Evolutionary conservation across 2,888 invertebrate genomes (phyloP), one percentile per base, ranked within the genome.

Genomic region (Parascotia fuliginaria): DNA sequence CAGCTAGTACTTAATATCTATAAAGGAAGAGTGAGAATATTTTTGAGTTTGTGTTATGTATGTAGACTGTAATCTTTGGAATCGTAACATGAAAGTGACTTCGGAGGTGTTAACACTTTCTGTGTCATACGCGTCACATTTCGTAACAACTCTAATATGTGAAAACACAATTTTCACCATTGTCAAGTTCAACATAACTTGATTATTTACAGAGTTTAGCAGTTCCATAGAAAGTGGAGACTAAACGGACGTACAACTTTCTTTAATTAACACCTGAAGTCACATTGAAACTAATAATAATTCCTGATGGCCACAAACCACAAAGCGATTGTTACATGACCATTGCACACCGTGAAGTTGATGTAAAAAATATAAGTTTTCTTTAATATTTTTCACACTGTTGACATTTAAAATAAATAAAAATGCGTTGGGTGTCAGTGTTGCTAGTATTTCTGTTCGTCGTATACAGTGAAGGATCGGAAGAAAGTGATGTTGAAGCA

Each of bases 171-270:
- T 60, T 79, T 77, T 64, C 70, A 68, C 60, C 53, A 66, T 65
- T 74, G 59, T 63, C 75, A 80, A 83, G 76, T 76, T 80, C 73
- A 73, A 52, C 59, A 59, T 73, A 71, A 76, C 63, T 68, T 52
- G 48, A 61, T 79, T 78, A 77, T 43, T 56, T 46, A 42, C 40
- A 57, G n/a, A n/a, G 54, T 56, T 75, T 76, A 75, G 70, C 63
- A 51, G 54, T 52, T 49, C 11, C 37, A 19, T 49, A 46, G 73
- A 70, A 74, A 77, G 74, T 59, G 39, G 9, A 33, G 9, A 38
- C 44, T 19, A 46, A 61, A 54, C 39, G 44, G 11, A 48, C 31
- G 33, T 38, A 33, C 41, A 37, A 66, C 74, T 79, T 81, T 79
- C 67, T 63, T 60, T 61, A 57, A 75, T 83, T 81, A 80, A 28